A percentile compares a stretch with the other conserved stretches of the same genome.
Conservation (phyloP, 2,888 invertebrate genomes). For the Branchipolynoe longqiensis region DNA sequence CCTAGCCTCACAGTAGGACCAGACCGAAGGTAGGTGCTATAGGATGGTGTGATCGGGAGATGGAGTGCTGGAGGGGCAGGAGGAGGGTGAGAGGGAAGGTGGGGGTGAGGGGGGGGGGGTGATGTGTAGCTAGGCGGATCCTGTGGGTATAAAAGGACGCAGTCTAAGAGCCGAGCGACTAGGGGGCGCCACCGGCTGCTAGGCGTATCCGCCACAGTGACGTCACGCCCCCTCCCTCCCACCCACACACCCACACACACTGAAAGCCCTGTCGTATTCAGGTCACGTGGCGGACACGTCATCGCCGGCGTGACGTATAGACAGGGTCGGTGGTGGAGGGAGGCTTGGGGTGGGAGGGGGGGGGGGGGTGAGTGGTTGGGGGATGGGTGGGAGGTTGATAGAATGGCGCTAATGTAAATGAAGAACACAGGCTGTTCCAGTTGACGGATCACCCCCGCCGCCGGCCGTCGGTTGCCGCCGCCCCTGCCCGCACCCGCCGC, state of each 20-base stretch:
- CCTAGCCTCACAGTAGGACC: too few relatives aligned
- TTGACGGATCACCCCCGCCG: conserved; percentile 41
- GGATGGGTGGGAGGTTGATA: conserved; percentile 1
- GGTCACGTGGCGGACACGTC: conserved; percentile 46
- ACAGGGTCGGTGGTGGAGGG: too few relatives aligned
- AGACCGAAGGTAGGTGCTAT: too few relatives aligned
- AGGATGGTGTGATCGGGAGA: too few relatives aligned
- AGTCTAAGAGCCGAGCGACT: background rate
- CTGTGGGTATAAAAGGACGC: background rate
- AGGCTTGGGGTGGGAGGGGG: too few relatives aligned
- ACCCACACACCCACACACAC: background rate
- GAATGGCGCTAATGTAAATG: conserved; percentile 57
- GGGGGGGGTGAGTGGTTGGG: too few relatives aligned
- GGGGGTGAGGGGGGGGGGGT: background rate
- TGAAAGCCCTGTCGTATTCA: background rate
- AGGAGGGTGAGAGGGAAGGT: background rate
- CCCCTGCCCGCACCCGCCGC: background rate
- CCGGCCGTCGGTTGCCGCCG: too few relatives aligned
- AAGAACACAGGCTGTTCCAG: conserved; percentile 52
- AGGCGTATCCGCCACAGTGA: too few relatives aligned
- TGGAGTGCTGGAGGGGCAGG: background rate
- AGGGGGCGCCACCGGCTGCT: background rate
- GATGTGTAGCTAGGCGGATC: background rate
- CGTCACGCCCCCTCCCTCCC: background rate
- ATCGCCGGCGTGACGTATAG: conserved; percentile 47